A percentile compares a stretch with the other conserved stretches of the same genome.
Conservation (phyloP, 2,888 invertebrate species). For the Apeira syringaria region DNA sequence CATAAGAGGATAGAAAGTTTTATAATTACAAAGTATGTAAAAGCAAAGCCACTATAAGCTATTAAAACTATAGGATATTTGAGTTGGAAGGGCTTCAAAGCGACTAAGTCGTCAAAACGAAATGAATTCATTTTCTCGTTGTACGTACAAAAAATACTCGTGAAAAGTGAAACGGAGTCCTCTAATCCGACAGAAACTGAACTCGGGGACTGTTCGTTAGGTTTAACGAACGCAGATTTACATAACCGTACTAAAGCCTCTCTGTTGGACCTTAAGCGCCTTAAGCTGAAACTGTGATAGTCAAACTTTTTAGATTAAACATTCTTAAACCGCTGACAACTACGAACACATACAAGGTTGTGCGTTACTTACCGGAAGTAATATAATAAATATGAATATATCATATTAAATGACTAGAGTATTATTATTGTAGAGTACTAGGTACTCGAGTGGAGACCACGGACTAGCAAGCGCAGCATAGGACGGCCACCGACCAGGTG, state of each 20-base stretch:
- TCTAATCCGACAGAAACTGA: slow-evolving; percentile 42
- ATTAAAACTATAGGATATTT: slow-evolving; percentile 1
- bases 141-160: slow-evolving; percentile 24
- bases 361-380: too few species aligned
- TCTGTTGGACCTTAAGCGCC: slow-evolving; percentile 39
- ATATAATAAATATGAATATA: too few species aligned
- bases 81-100: slow-evolving; percentile 1
- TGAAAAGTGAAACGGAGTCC: slow-evolving; percentile 33
- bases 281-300: slow-evolving; percentile 27
- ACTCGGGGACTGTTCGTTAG: slow-evolving; percentile 52
- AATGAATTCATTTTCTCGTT: slow-evolving; percentile 26
- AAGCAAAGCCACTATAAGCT: background rate
- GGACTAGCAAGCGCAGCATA: too few species aligned
- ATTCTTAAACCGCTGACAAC: background rate
- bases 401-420: too few species aligned
- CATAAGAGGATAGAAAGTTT: too few species aligned
- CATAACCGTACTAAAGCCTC: slow-evolving; percentile 56
- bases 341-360: too few species aligned
- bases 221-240: slow-evolving; percentile 61
- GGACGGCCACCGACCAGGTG: too few species aligned
- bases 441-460: too few species aligned
- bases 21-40: too few species aligned
- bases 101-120: slow-evolving; percentile 7
- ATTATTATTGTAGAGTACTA: too few species aligned
- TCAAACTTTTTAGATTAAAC: slow-evolving; percentile 10